Evolutionary conservation across 2,888 invertebrate species (phyloP).

Genomic region (Liposcelis brunnea): DNA sequence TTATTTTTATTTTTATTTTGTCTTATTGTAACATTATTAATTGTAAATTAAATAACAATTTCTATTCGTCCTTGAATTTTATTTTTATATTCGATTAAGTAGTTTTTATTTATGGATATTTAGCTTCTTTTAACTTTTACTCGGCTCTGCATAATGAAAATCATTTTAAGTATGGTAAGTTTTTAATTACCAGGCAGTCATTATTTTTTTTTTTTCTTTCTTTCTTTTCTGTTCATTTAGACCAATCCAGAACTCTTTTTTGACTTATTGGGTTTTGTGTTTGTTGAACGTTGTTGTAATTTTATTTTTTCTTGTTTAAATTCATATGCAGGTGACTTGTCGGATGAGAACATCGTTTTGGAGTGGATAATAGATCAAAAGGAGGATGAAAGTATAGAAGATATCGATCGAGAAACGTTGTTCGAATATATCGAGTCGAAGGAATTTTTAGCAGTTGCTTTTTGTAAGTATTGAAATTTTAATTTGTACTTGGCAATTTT

Average conservation of each 20-base stretch:
- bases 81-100: constrained; percentile 1
- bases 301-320: constrained; percentile 12
- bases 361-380: constrained; percentile 86
- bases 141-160: neutral
- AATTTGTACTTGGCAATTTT: neutral
- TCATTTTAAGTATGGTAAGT: neutral
- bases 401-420: constrained; percentile 66
- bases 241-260: neutral
- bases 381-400: constrained; percentile 79
- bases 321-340: constrained; percentile 40
- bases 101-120: neutral
- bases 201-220: constrained; percentile 2
- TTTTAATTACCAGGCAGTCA: neutral
- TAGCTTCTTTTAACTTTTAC: no score
- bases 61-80: neutral
- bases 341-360: constrained; percentile 65
- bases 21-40: no score
- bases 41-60: constrained; percentile 1
- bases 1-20: no score
- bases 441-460: constrained; percentile 80
- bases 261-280: neutral
- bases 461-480: constrained; percentile 58
- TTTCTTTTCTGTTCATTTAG: constrained; percentile 2
- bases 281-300: neutral
- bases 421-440: constrained; percentile 73